Percentiles rank a stretch among this genome's conserved stretches.
Conservation (phyloP, 2,113 vertebrate species). For the Engystomops pustulosus region DNA sequence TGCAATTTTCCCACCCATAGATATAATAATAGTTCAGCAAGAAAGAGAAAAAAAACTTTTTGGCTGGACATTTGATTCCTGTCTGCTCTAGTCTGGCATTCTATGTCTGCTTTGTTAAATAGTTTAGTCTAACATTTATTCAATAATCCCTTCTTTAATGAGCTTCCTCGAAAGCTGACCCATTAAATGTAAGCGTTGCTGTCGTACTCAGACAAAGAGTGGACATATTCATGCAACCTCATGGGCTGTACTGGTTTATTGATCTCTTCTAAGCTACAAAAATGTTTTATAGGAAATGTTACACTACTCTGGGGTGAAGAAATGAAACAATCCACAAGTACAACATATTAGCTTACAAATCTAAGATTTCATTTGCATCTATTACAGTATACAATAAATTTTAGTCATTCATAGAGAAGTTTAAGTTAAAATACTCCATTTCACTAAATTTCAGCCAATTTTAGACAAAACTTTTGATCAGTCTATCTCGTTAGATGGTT, state of each 20-base stretch:
- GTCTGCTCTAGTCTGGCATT: conserved; percentile 45
- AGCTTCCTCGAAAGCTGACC: conserved; percentile 50
- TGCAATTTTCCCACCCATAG: neutral
- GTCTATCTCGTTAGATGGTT: too few relatives aligned
- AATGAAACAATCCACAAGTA: neutral
- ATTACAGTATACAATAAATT: neutral
- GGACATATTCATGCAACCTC: neutral
- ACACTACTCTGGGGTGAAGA: neutral
- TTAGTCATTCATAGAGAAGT: neutral
- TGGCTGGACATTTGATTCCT: conserved; percentile 47
- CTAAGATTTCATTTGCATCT: neutral
- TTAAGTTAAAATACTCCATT: neutral
- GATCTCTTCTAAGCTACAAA: neutral
- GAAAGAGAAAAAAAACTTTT: conserved; percentile 9
- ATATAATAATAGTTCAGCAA: conserved; percentile 11
- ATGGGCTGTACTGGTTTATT: neutral
- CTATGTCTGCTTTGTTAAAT: conserved; percentile 44
- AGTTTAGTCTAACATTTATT: conserved; percentile 59
- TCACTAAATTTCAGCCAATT: too few relatives aligned
- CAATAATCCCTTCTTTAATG: conserved; percentile 54
- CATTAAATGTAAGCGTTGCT: conserved; percentile 19
- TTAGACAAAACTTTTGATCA: too few relatives aligned
- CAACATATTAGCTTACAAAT: neutral
- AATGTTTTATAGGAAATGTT: neutral
- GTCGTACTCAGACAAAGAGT: neutral